Evolutionary conservation across 1,140 invertebrate species (phyloP), one percentile per base, ranked within the genome.

Genomic region (Nomia melanderi): DNA sequence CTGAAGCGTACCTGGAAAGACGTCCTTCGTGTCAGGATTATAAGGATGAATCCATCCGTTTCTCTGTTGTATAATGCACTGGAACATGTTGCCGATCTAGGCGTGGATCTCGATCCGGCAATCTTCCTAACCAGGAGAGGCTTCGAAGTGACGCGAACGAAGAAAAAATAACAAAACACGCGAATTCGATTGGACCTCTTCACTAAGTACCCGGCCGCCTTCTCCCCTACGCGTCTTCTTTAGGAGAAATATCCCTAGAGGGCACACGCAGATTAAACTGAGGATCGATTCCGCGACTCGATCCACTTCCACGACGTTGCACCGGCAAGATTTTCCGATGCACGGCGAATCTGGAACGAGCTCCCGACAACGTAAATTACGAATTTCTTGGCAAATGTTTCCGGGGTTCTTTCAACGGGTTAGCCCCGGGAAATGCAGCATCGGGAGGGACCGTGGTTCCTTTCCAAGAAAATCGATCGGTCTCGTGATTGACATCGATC

Each of bases 11-110:
- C 96, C 96, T 95, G 95, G 95, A 92, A 96, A 96, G 29, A 96
- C 95, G 90, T 96, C 95, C 91, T 95, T 95, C 88, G 95, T 94
- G 87, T 96, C 96, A 54, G 95, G 94, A 87, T 93, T 95, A 78
- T 93, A 93, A 57, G 94, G 93, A 90, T 95, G 94, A 85, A 95
- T 95, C 95, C 95, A 96, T 87, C 95, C 95, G 89, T 95, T 96
- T 81, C 94, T 94, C 90, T 95, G 95, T 91, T 96, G 96, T 86
- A 96, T 96, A 85, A 96, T 96, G 89, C 96, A 96, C 93, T 96
- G 95, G 92, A 96, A 96, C 95, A 96, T 96, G 88, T 82, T 88
- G 82, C 41, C 12, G 53, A 66, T n/a, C 33, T 73, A 64, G 63
- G 23, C 29, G 57, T 60, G 39, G 54, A 14, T 39, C 47, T 66